Evolutionary conservation across 2,797 vertebrate species (phyloP).

Genomic region (Glossophaga mutica): DNA sequence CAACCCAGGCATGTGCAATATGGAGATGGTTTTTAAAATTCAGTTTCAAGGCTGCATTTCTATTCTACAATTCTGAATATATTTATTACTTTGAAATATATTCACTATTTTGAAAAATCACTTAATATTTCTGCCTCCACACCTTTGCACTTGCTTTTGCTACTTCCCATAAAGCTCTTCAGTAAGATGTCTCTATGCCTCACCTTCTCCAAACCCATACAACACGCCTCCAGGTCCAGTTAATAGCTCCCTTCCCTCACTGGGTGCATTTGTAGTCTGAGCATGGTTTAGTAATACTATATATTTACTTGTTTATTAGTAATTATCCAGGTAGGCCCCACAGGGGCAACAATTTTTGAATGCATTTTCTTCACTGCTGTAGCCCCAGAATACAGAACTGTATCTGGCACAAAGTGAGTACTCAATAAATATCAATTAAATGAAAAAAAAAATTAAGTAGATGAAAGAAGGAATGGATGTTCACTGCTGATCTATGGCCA

Average conservation of each 20-base stretch:
- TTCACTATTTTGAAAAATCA: background rate
- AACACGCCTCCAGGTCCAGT: background rate
- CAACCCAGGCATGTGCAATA: too few relatives aligned
- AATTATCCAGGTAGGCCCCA: background rate
- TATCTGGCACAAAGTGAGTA: background rate
- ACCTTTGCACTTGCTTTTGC: background rate
- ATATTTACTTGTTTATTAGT: background rate
- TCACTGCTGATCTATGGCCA: background rate
- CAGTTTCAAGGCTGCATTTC: background rate
- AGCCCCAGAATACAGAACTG: background rate
- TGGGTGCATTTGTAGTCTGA: background rate
- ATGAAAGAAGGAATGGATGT: background rate
- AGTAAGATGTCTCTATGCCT: background rate
- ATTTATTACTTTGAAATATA: background rate
- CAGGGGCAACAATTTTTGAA: background rate
- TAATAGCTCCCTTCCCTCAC: background rate
- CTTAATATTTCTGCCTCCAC: background rate
- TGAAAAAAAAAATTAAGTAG: background rate
- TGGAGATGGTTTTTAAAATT: background rate
- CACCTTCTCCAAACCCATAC: rapidly evolving
- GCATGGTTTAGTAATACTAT: background rate
- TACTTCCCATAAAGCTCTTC: background rate
- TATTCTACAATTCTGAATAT: background rate
- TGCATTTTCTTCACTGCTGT: background rate
- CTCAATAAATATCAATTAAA: background rate